phyloP scores from a whole-genome alignment of 1,140 invertebrate genomes.

The Drosophila subpulchrella region DNA sequence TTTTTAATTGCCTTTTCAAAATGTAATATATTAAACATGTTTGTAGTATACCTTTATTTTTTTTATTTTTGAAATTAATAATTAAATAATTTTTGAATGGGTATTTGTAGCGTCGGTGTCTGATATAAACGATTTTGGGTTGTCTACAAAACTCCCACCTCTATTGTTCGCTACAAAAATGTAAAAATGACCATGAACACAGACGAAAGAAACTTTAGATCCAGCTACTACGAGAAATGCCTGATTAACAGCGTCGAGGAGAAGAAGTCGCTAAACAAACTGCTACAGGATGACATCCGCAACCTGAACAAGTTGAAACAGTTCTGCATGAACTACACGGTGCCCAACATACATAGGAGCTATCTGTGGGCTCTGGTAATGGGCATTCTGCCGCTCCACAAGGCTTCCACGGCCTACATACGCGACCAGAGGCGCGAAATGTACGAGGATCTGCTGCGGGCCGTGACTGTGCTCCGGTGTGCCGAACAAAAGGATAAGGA shows the following conservation, averaged over 20 bases:
- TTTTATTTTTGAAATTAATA: not conserved
- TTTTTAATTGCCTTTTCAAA: too few relatives aligned
- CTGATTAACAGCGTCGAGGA: conserved; percentile 94
- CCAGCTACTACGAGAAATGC: conserved; percentile 93
- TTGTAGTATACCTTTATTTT: too few relatives aligned
- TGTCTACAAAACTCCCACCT: conserved; percentile 4
- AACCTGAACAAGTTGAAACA: conserved; percentile 93
- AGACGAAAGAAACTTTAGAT: conserved; percentile 94
- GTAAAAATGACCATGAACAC: conserved; percentile 82
- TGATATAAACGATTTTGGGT: not conserved
- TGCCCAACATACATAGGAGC: conserved; percentile 92
- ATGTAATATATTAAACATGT: too few relatives aligned
- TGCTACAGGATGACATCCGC: conserved; percentile 94
- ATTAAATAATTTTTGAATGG: not conserved
- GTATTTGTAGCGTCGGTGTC: not conserved
- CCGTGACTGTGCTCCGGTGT: conserved; percentile 88
- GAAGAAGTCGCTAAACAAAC: conserved; percentile 95
- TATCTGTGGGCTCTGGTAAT: conserved; percentile 94
- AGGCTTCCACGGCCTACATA: conserved; percentile 90
- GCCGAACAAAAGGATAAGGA: conserved; percentile 85
- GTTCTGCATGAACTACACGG: conserved; percentile 93
- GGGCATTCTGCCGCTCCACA: conserved; percentile 89
- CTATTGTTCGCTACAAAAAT: conserved; percentile 8
- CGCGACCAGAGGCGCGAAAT: conserved; percentile 89
- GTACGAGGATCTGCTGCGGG: conserved; percentile 90